phyloP scores from a whole-genome alignment of 2,113 vertebrate species.

The Enhydra lutris region DNA sequence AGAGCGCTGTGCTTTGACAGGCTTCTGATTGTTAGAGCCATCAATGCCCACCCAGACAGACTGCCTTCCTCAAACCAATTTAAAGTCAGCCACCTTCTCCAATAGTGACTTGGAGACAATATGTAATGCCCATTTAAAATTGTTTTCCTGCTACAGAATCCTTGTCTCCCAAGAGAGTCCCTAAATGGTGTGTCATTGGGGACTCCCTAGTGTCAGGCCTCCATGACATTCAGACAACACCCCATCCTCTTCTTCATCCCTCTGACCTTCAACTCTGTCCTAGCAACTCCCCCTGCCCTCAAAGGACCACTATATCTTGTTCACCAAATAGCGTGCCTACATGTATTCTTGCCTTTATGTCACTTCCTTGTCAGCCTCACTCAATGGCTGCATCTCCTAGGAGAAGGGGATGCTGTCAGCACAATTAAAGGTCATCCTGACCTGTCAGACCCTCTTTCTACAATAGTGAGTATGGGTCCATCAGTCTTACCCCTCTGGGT shows the following conservation, averaged over 20 bases:
- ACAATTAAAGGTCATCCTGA: neutral
- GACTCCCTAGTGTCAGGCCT: neutral
- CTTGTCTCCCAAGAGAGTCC: neutral
- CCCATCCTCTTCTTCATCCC: neutral
- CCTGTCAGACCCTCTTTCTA: neutral
- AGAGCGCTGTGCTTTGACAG: neutral
- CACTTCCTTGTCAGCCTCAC: neutral
- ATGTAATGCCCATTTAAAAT: neutral
- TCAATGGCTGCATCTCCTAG: neutral
- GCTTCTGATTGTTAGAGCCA: neutral
- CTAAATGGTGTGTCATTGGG: neutral
- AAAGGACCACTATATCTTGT: too few species aligned
- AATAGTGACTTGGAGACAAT: neutral
- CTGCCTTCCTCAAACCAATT: neutral
- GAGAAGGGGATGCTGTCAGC: neutral
- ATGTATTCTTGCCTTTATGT: neutral
- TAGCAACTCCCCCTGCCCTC: neutral
- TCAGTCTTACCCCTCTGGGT: neutral
- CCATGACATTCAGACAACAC: neutral
- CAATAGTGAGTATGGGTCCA: accelerated
- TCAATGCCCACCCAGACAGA: neutral
- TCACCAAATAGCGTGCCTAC: neutral
- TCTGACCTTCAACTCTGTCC: neutral
- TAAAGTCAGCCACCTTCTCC: too few species aligned
- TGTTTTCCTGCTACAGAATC: neutral